Base-by-base conservation (phyloP, 2,888 invertebrate genomes). In the Drosophila lutescens region DNA sequence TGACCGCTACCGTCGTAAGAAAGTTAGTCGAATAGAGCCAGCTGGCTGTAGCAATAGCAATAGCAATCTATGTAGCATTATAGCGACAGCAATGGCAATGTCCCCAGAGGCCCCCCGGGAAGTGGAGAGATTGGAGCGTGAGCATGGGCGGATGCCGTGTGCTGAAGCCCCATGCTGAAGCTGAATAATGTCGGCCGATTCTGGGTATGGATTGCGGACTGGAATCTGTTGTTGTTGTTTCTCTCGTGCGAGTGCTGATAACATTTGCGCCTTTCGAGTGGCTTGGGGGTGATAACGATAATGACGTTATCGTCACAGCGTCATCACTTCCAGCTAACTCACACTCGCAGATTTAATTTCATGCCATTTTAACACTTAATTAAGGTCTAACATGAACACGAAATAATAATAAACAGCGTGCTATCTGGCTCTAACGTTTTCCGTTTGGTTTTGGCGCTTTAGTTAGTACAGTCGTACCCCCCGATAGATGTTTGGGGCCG, bases 201-300 rank as follows among this genome's bases (percentile, higher is more conserved):
- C 66, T 74, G 72, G 59, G 43, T 57, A 30, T 12, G 51, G 38
- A 53, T 47, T 71, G 36, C 36, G 47, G n/a, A 58, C 43, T 65
- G 60, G 26, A 47, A 38, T 58, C 43, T 36, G 44, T 36, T 68
- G 63, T 74, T 62, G 54, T 46, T 74, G 50, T 43, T 74, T 17
- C 41, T 74, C 23, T 59, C 49, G 36, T 46, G 17, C 10, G 43
- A 17, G 8, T 32, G 34, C 82, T 84, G 84, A 85, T 85, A 85
- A 85, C 84, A 86, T 85, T 86, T 85, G 80, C 76, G 85, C 79
- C 78, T 86, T 81, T 76, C 41, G 57, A 57, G 53, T 68, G 68
- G 44, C 53, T 54, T 40, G 41, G 60, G 38, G 36, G 36, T 59
- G 83, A 83, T 82, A 82, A 81, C 79, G 69, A 57, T 74, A 71